Base-by-base conservation (phyloP, 2,797 vertebrate species). In the Enteromius afrohamiltoni region DNA sequence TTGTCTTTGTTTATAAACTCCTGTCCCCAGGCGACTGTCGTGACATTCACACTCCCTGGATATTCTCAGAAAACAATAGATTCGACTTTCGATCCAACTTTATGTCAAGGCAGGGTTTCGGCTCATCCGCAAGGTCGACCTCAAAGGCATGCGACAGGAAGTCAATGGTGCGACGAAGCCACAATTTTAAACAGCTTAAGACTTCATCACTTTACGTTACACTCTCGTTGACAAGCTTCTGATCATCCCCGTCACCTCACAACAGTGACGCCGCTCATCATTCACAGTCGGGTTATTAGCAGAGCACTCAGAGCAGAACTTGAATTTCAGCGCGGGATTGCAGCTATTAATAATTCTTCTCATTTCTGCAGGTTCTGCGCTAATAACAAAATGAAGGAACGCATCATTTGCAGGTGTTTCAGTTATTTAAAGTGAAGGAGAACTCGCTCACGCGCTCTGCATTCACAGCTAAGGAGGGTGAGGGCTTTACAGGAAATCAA, bases 121-220 rank as follows among this genome's bases (percentile, higher is more conserved):
- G 47, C 26, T 75, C 17, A 16, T 80, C 82, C 14, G 14, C 69
- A 83, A 85, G 77, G 79, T 87, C 68, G 42, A 76, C 80, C 82
- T 85, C 79, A 85, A 86, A 86, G 85, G 51, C 79, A 79, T 70
- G 77, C 13, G 82, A 83, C 88, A 88, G 87, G 84, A 87, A 84
- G 82, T 88, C 87, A 87, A 79, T 84, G 81, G 67, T 51, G 69
- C 77, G 77, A 58, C 26, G 79, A 85, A 87, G 82, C 79, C 68
- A 47, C 77, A 71, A 81, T 79, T 79, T 67, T 47, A 34, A 42
- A 79, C 64, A 83, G 79, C 84, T 83, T 77, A 69, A 77, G 68
- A 81, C 75, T 58, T 65, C 73, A 80, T 82, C 62, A 79, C 47
- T 77, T 67, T 42, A 45, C 10, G 26, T 68, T 76, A 68, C 53